Evolutionary conservation across 2,113 vertebrate species (phyloP).

Genomic region (Amphiprion percula): DNA sequence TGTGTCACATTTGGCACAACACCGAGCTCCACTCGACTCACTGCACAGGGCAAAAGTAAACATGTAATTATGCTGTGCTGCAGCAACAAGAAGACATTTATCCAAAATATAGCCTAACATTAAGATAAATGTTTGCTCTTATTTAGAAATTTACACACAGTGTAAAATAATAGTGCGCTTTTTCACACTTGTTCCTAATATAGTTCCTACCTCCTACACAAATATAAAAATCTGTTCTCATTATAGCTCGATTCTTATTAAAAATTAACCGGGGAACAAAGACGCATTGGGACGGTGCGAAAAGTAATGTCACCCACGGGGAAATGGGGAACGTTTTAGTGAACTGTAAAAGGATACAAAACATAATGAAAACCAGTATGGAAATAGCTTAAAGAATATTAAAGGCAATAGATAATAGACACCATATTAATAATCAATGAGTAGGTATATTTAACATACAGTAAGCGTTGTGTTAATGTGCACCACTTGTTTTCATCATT

Average conservation of each 20-base stretch:
- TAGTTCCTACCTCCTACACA: slow-evolving; percentile 48
- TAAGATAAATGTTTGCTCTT: slow-evolving; percentile 23
- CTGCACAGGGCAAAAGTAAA: background rate
- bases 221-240: slow-evolving; percentile 48
- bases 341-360: slow-evolving; percentile 44
- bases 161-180: slow-evolving; percentile 12
- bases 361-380: slow-evolving; percentile 46
- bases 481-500: slow-evolving; percentile 16
- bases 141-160: slow-evolving; percentile 10
- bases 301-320: slow-evolving; percentile 53
- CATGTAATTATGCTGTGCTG: no score
- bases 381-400: slow-evolving; percentile 49
- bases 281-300: slow-evolving; percentile 33
- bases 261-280: slow-evolving; percentile 65
- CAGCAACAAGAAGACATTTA: slow-evolving; percentile 26
- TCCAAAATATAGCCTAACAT: slow-evolving; percentile 10
- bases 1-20: background rate
- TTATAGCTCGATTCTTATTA: slow-evolving; percentile 61
- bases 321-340: slow-evolving; percentile 40
- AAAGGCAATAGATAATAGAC: slow-evolving; percentile 42
- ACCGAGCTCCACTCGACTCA: background rate
- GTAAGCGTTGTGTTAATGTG: slow-evolving; percentile 29
- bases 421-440: slow-evolving; percentile 25
- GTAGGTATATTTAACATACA: slow-evolving; percentile 46
- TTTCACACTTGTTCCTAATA: slow-evolving; percentile 32